These are phyloP conservation scores for Acanthosoma haemorrhoidale DNA, from an alignment of 2,888 invertebrate species.

Conservation along the genomic window DNA sequence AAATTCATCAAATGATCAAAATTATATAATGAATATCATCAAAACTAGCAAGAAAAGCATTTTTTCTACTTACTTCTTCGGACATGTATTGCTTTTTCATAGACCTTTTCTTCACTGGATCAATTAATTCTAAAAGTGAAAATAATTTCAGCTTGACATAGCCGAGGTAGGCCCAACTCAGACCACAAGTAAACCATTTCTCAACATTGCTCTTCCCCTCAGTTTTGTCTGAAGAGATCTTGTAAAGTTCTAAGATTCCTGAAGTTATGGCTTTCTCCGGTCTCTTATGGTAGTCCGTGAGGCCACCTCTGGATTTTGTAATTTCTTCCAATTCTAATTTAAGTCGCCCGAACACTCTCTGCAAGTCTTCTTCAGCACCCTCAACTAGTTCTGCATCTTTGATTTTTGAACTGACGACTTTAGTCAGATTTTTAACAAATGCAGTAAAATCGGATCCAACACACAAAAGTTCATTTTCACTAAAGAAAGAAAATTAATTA, in stretches of 20 bases:
- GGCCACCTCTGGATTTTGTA: background rate
- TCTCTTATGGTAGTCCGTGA: background rate
- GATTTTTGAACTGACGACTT: conserved; percentile 18
- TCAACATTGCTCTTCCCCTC: conserved; percentile 5
- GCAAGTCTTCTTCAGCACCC: background rate
- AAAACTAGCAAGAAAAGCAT: background rate
- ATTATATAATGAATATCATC: too few relatives aligned
- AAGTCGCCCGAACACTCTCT: background rate
- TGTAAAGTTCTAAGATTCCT: conserved; percentile 13
- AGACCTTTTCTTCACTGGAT: conserved; percentile 74
- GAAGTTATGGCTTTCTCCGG: background rate
- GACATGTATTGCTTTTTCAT: conserved; percentile 64
- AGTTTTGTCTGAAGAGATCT: background rate
- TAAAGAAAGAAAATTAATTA: conserved; percentile 31
- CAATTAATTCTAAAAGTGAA: conserved; percentile 64
- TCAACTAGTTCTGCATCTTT: background rate
- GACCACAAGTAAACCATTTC: conserved; percentile 38
- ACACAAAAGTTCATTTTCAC: conserved; percentile 41
- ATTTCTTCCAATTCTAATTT: background rate
- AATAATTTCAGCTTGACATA: conserved; percentile 55
- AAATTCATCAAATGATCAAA: too few relatives aligned
- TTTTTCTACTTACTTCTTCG: conserved; percentile 56
- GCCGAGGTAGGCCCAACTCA: conserved; percentile 49
- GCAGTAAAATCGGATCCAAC: conserved; percentile 30
- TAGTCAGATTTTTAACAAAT: conserved; percentile 9